These are phyloP conservation scores for Polydrusus tereticollis DNA, from an alignment of 2,888 invertebrate species.

Conservation along the genomic window DNA sequence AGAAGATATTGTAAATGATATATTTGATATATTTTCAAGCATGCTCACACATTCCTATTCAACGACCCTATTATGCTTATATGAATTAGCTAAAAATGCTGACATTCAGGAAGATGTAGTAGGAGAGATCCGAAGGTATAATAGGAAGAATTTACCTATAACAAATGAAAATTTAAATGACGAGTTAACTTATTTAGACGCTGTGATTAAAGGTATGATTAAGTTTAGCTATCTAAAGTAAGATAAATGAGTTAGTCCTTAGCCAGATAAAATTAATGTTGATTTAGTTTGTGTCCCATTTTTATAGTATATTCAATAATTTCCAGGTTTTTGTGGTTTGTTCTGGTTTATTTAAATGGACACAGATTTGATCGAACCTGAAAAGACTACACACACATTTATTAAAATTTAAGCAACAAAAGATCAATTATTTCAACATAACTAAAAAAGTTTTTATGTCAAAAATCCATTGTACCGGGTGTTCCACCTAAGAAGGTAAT, in stretches of 20 bases:
- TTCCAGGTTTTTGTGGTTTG: no score
- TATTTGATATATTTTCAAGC: conserved; percentile 49
- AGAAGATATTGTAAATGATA: conserved; percentile 33
- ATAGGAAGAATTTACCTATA: conserved; percentile 44
- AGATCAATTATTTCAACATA: no score
- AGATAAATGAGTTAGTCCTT: background rate
- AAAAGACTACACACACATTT: no score
- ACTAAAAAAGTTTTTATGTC: no score
- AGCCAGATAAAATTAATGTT: background rate
- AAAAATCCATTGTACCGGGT: no score
- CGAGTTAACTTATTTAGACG: conserved; percentile 50
- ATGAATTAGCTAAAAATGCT: conserved; percentile 52
- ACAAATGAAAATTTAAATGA: conserved; percentile 41
- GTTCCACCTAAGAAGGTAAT: no score
- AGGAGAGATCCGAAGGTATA: conserved; percentile 54
- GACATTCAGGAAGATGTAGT: conserved; percentile 54
- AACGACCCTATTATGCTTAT: conserved; percentile 49
- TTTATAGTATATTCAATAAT: no score
- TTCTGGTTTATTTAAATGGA: no score
- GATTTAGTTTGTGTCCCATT: no score
- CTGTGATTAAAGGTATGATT: conserved; percentile 52
- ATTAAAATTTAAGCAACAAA: no score
- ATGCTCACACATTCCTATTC: conserved; percentile 45
- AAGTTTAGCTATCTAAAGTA: background rate
- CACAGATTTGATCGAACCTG: no score